Percentiles rank a stretch among this genome's conserved stretches.
These are phyloP conservation scores for Trypoxylon attenuatum DNA, from an alignment of 2,888 invertebrate species.

Conservation along the genomic window DNA sequence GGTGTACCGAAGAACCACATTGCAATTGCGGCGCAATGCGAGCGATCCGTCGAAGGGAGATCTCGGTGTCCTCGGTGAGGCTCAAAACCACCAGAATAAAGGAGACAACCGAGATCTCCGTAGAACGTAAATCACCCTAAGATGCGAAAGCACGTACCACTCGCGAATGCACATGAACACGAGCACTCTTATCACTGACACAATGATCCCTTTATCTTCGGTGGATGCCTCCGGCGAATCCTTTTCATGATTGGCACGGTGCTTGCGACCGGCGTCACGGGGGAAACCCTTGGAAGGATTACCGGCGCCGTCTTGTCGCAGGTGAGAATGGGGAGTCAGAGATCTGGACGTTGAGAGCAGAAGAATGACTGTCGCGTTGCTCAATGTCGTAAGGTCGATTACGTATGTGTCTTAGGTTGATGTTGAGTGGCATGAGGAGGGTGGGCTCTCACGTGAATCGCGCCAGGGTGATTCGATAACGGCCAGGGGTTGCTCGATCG, in stretches of 20 bases:
- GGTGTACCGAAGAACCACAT: conserved; percentile 27
- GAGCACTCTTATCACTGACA: conserved; percentile 39
- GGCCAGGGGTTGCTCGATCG: conserved; percentile 5
- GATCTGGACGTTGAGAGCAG: neutral
- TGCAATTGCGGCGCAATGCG: neutral
- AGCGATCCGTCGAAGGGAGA: conserved; percentile 9
- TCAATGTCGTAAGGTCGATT: conserved; percentile 2
- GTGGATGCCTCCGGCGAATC: conserved; percentile 61
- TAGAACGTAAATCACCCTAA: neutral
- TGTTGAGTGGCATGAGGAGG: conserved; percentile 24
- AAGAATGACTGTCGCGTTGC: neutral
- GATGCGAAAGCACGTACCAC: conserved; percentile 8
- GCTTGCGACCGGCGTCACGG: neutral
- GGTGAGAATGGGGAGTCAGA: too few species aligned
- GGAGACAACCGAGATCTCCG: neutral
- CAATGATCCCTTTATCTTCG: conserved; percentile 51
- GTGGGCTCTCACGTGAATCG: conserved; percentile 30
- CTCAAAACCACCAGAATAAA: neutral
- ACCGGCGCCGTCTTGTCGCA: too few species aligned
- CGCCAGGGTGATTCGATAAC: conserved; percentile 22
- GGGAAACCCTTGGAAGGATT: too few species aligned
- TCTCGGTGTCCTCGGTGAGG: conserved; percentile 4
- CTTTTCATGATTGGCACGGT: conserved; percentile 51
- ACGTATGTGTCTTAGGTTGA: neutral
- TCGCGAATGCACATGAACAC: conserved; percentile 17